Evolutionary conservation across 2,113 vertebrate species (phyloP), one percentile per base, ranked within the genome.

Genomic region (Microtus pennsylvanicus): DNA sequence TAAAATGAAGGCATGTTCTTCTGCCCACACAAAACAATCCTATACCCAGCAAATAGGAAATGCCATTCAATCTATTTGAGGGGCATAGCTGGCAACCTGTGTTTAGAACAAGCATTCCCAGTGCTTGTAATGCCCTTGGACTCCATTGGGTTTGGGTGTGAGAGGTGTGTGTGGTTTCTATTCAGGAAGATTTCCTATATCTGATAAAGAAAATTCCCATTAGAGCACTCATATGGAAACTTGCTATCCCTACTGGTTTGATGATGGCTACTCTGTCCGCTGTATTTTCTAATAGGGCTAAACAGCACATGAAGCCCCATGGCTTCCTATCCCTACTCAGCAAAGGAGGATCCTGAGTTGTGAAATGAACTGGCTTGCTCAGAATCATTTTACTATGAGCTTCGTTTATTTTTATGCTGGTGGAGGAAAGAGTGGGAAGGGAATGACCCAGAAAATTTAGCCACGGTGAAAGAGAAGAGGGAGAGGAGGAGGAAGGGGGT

Each of bases 341-440:
- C 12, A 87, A 83, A 58, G 35, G 35, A 33, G 42, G 52, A 26
- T 14, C 1, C 22, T 33, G 87, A 86, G 14, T 38, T 82, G 70
- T 38, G 83, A 55, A 28, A 67, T 26, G 14, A 33, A 93, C 63
- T 26, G n/a, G 2, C 55, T 92, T 67, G 22, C 52, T 76, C 8
- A 33, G 78, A 30, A 28, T 61, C 35, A 4, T 74, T 38, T 38
- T 30, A 12, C 45, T 2, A 26, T 1, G 67, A 55, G 33, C 45
- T 42, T 42, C 22, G 6, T 47, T 47, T 35, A 26, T 19, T 21
- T 9, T 42, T 28, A 17, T 3, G 16, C 22, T 74, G 5, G 42
- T 50, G 38, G 33, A 22, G 2, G 38, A 35, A 63, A 52, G 19
- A 19, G 7, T 0, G 0, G 7, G 70, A 42, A 30, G 1, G 52